Percentiles rank a stretch among this genome's conserved stretches.
Conservation (phyloP, 2,888 invertebrate species). For the Pandemis corylana region DNA sequence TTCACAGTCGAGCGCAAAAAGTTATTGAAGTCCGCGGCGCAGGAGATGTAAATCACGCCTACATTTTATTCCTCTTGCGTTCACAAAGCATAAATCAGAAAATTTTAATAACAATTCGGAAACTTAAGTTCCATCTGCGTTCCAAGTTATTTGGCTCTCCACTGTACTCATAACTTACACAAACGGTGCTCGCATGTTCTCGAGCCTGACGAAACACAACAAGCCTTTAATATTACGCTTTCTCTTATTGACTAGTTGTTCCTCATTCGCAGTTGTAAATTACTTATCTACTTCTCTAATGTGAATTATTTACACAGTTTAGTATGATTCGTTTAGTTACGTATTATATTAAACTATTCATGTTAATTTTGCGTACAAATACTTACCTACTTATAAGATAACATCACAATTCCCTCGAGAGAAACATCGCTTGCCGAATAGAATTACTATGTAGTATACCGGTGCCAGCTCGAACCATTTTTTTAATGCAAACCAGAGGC, state of each 20-base stretch:
- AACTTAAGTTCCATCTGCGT: conserved; percentile 31
- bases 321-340: conserved; percentile 13
- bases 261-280: conserved; percentile 76
- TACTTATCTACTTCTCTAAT: conserved; percentile 39
- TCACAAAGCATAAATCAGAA: conserved; percentile 34
- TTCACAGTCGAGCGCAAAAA: conserved; percentile 36
- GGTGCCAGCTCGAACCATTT: background rate
- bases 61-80: conserved; percentile 31
- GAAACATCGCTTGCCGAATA: conserved; percentile 44
- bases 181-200: background rate
- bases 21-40: conserved; percentile 15
- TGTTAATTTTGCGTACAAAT: conserved; percentile 39
- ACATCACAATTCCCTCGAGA: conserved; percentile 52
- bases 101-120: conserved; percentile 35
- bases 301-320: conserved; percentile 26
- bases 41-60: conserved; percentile 31
- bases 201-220: conserved; percentile 2
- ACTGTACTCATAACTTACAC: conserved; percentile 16
- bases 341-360: conserved; percentile 45
- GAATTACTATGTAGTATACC: conserved; percentile 8
- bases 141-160: conserved; percentile 22
- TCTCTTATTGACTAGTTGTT: conserved; percentile 79
- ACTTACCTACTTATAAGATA: conserved; percentile 41
- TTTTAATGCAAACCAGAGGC: too few species aligned
- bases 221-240: conserved; percentile 15